Conservation (phyloP, 2,797 vertebrate genomes). For the Platalea minor region DNA sequence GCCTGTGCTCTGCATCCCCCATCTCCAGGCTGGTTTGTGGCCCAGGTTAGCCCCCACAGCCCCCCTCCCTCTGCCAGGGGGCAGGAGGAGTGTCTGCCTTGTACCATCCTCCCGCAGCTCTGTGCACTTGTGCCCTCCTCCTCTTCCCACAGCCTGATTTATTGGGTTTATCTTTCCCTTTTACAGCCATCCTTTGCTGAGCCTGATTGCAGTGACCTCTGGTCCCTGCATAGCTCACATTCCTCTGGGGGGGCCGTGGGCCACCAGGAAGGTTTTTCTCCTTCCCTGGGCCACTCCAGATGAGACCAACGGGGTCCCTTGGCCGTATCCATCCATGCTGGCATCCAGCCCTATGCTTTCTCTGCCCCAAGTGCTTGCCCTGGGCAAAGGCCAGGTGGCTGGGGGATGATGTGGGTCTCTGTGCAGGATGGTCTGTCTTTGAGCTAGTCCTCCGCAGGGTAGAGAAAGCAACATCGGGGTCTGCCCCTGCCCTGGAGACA, state of each 20-base stretch:
- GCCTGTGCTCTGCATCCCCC: neutral
- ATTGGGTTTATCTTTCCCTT: constrained; percentile 45
- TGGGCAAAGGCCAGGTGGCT: neutral
- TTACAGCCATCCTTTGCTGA: neutral
- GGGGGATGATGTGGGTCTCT: neutral
- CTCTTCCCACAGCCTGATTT: constrained; percentile 15
- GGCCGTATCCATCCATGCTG: neutral
- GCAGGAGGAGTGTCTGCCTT: neutral
- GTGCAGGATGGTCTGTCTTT: neutral
- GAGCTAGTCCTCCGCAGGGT: neutral
- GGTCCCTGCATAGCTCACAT: constrained; percentile 48
- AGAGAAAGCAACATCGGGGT: accelerated
- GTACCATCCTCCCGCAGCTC: neutral
- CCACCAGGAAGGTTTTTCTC: neutral
- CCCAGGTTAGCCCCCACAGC: neutral
- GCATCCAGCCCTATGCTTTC: neutral
- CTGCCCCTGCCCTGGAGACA: neutral
- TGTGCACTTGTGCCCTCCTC: neutral
- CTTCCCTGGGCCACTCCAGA: neutral
- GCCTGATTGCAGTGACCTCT: constrained; percentile 22
- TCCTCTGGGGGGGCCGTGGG: neutral
- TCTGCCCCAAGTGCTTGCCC: neutral
- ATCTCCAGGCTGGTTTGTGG: neutral
- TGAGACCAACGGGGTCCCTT: neutral
- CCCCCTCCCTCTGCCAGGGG: neutral